phyloP scores from a whole-genome alignment of 2,888 invertebrate species.

The Eremobia ochroleuca region DNA sequence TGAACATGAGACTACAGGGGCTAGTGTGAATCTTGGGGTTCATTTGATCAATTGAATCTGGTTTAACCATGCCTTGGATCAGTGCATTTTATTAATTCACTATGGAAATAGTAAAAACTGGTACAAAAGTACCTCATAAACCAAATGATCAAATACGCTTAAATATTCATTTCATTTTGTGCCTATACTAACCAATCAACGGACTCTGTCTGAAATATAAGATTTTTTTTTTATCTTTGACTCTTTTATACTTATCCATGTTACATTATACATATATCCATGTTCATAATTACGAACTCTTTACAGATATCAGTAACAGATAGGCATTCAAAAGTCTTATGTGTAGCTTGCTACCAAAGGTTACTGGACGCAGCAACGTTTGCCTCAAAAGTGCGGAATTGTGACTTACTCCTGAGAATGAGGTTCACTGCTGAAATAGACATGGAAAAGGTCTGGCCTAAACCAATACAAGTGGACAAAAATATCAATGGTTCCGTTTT shows the following conservation, averaged over 20 bases:
- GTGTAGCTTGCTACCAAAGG: slow-evolving; percentile 76
- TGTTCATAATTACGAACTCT: neutral
- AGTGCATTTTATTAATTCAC: too few species aligned
- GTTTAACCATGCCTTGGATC: too few species aligned
- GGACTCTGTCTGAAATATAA: too few species aligned
- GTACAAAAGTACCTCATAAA: neutral
- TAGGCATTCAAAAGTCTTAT: slow-evolving; percentile 81
- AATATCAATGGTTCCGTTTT: slow-evolving; percentile 71
- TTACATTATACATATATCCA: neutral
- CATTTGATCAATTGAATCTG: too few species aligned
- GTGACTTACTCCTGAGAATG: slow-evolving; percentile 73
- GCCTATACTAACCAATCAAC: too few species aligned
- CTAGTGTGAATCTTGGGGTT: too few species aligned
- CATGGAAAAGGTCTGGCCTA: slow-evolving; percentile 79
- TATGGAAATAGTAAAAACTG: neutral
- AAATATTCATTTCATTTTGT: too few species aligned
- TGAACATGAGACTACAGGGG: too few species aligned
- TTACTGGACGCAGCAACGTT: slow-evolving; percentile 79
- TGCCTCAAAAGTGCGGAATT: slow-evolving; percentile 72
- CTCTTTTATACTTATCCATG: neutral
- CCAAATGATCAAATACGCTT: neutral
- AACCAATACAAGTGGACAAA: slow-evolving; percentile 83
- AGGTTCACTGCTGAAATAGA: slow-evolving; percentile 57
- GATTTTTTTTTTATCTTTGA: too few species aligned
- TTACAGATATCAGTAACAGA: slow-evolving; percentile 79